phyloP scores from a whole-genome alignment of 2,797 vertebrate genomes.

The Neoniphon sammara region DNA sequence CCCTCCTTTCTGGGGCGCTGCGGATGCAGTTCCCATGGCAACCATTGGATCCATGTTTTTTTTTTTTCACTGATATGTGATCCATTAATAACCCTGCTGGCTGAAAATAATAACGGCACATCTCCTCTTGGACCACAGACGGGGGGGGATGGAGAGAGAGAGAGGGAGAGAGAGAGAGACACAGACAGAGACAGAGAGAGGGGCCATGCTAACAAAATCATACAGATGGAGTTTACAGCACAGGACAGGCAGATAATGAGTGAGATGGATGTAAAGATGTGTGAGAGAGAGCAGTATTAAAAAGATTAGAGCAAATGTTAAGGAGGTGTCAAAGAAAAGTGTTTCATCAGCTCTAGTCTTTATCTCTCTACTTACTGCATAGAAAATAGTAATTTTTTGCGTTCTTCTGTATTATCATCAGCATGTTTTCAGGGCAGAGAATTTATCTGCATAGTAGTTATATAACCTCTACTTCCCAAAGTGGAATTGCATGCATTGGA shows the following conservation, averaged over 20 bases:
- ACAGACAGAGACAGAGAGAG: conserved; percentile 4
- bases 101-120: conserved; percentile 74
- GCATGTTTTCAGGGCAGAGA: background rate
- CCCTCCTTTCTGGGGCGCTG: conserved; percentile 72
- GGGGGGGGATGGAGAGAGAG: conserved; percentile 26
- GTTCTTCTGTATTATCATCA: conserved; percentile 4
- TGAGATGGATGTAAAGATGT: background rate
- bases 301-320: background rate
- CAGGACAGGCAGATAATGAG: background rate
- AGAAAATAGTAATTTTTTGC: background rate
- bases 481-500: background rate
- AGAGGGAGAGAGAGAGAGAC: too few species aligned
- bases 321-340: background rate
- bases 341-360: background rate
- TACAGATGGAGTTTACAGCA: background rate
- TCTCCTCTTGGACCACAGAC: conserved; percentile 53
- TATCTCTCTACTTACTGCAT: background rate
- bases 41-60: conserved; percentile 81
- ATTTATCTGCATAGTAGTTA: conserved; percentile 32
- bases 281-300: background rate
- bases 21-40: conserved; percentile 88
- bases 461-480: conserved; percentile 40
- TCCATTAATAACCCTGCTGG: conserved; percentile 81
- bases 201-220: background rate
- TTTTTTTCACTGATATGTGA: conserved; percentile 71